phyloP scores from a whole-genome alignment of 2,888 invertebrate genomes.

The Stenodema calcarata region DNA sequence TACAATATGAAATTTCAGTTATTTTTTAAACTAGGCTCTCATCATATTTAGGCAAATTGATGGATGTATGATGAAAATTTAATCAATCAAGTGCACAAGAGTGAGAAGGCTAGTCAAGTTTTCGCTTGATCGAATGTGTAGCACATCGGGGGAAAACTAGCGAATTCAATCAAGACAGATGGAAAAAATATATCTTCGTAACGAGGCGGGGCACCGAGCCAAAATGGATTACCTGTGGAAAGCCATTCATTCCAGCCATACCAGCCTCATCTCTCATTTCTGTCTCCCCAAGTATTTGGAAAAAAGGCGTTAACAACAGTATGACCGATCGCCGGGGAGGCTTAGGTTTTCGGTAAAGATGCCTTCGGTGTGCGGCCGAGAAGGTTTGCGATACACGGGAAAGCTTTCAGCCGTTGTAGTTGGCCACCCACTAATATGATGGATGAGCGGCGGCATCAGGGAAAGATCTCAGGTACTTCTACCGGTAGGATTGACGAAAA shows the following conservation, averaged over 20 bases:
- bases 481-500: background rate
- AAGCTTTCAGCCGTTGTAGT: background rate
- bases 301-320: background rate
- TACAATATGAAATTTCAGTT: no score
- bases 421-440: background rate
- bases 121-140: no score
- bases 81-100: no score
- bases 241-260: background rate
- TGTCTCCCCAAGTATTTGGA: background rate
- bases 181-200: background rate
- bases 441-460: background rate
- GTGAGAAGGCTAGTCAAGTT: no score
- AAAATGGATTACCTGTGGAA: background rate
- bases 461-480: no score
- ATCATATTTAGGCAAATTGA: no score
- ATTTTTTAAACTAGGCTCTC: no score
- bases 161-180: background rate
- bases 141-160: background rate
- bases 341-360: background rate
- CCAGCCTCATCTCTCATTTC: background rate
- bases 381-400: background rate
- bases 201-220: background rate
- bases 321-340: background rate
- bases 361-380: background rate
- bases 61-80: no score